Conservation (phyloP, 1,140 invertebrate genomes). For the Cecropterus lyciades region DNA sequence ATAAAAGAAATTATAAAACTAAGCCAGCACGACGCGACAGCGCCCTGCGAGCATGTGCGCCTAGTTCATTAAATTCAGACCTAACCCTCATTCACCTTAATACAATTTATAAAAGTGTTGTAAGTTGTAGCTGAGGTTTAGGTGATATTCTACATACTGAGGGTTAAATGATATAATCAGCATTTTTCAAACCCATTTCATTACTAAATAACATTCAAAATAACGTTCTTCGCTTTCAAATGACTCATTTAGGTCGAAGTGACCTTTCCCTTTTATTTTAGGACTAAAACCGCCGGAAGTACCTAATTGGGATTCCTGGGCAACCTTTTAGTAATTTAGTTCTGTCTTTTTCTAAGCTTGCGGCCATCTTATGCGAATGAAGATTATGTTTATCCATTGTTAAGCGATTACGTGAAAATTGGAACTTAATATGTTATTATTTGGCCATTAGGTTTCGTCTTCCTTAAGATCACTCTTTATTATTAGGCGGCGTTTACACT, state of each 20-base stretch:
- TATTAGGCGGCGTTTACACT: not conserved
- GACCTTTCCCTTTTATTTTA: conserved; percentile 75
- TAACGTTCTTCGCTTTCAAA: conserved; percentile 21
- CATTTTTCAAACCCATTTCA: not conserved
- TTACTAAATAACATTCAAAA: not conserved
- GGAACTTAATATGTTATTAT: conserved; percentile 20
- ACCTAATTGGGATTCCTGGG: conserved; percentile 70
- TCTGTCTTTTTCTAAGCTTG: conserved; percentile 20
- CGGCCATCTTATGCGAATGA: conserved; percentile 9
- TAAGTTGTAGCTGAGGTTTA: too few relatives aligned
- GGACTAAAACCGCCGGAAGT: conserved; percentile 70
- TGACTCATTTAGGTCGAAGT: conserved; percentile 53
- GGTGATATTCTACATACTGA: too few relatives aligned
- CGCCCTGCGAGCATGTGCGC: too few relatives aligned
- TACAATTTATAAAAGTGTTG: too few relatives aligned
- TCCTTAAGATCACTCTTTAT: not conserved
- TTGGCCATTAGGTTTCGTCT: conserved; percentile 15
- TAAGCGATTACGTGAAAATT: conserved; percentile 15
- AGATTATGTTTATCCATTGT: conserved; percentile 22
- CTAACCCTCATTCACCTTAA: too few relatives aligned
- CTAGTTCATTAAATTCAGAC: too few relatives aligned
- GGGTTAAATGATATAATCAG: too few relatives aligned
- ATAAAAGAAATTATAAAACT: too few relatives aligned
- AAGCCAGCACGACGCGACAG: too few relatives aligned
- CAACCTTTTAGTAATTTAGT: conserved; percentile 51